Conservation (phyloP, 1,140 invertebrate genomes). For the Halesus radiatus region DNA sequence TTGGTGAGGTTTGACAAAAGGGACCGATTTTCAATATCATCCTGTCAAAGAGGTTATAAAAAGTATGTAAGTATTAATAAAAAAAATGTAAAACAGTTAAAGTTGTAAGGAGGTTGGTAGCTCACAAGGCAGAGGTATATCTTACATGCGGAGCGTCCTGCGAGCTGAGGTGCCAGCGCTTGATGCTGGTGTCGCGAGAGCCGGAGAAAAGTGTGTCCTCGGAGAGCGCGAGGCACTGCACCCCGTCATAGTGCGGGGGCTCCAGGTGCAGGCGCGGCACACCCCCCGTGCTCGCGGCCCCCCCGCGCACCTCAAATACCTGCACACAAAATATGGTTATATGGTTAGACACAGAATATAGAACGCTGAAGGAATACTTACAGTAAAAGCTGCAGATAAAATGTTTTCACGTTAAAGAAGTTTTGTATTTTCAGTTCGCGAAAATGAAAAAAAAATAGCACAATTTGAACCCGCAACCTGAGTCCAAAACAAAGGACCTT, state of each 20-base stretch:
- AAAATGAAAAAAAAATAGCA: too few relatives aligned
- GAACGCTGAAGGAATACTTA: too few relatives aligned
- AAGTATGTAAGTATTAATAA: too few relatives aligned
- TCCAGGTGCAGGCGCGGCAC: slow-evolving; percentile 81
- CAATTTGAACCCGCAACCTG: too few relatives aligned
- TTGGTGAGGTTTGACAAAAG: background rate
- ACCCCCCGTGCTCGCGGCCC: slow-evolving; percentile 55
- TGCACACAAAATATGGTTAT: slow-evolving; percentile 57
- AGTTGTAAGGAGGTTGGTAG: too few relatives aligned
- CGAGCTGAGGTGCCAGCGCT: slow-evolving; percentile 85
- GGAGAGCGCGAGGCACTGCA: slow-evolving; percentile 83
- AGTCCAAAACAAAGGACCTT: too few relatives aligned
- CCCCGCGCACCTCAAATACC: slow-evolving; percentile 73
- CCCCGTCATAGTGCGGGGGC: slow-evolving; percentile 93
- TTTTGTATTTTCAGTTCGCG: too few relatives aligned
- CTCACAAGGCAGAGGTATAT: too few relatives aligned
- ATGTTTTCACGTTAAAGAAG: too few relatives aligned
- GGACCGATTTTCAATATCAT: background rate
- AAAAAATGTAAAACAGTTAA: too few relatives aligned
- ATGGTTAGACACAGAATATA: slow-evolving; percentile 11
- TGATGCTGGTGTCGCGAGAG: slow-evolving; percentile 89
- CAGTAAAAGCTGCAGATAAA: too few relatives aligned
- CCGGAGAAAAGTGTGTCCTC: slow-evolving; percentile 84
- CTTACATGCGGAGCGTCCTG: slow-evolving; percentile 75
- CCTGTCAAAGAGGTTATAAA: background rate